Evolutionary conservation across 2,888 invertebrate species (phyloP), one percentile per base, ranked within the genome.

Genomic region (Cataglyphis albicans): DNA sequence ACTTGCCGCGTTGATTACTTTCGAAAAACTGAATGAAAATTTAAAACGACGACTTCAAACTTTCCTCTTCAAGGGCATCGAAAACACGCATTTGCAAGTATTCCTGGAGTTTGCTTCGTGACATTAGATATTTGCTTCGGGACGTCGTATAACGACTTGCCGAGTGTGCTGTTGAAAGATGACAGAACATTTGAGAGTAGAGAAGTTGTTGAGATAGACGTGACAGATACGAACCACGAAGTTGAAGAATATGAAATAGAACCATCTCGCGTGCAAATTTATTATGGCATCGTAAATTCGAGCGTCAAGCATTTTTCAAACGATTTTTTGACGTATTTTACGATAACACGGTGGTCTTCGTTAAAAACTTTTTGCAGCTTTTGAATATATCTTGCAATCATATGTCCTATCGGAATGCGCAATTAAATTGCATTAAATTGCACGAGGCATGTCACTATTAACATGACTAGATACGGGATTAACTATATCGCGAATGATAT

Each of bases 401-500:
- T 35, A 61, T 12, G 64, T 48, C 21, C 21, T 35, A 29, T 64
- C 48, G 64, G 38, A n/a, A 38, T 64, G 25, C 18, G 3, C 44
- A 64, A n/a, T 63, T 74, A 74, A 64, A 48, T 74, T 74, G 44
- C 15, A 32, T 21, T 74, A 74, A 63, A 74, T 74, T 74, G 64
- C 18, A 32, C 2, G 29, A 18, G 18, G 3, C n/a, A 7, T 18
- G 10, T 61, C 74, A 75, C 35, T 35, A 18, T 75, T 75, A 64
- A 64, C 32, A 9, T 74, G 21, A 44, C 32, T 41, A 15, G 41
- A n/a, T 61, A 29, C 41, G 10, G 61, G 12, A 29, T 61, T 29
- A 73, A 44, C 2, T 74, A 74, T 44, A 61, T 44, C n/a, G 29
- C 12, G 44, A 64, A 35, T 35, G 32, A 75, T 63, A 63, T 63